Conservation (phyloP, 2,113 vertebrate genomes). For the Tragelaphus strepsiceros region DNA sequence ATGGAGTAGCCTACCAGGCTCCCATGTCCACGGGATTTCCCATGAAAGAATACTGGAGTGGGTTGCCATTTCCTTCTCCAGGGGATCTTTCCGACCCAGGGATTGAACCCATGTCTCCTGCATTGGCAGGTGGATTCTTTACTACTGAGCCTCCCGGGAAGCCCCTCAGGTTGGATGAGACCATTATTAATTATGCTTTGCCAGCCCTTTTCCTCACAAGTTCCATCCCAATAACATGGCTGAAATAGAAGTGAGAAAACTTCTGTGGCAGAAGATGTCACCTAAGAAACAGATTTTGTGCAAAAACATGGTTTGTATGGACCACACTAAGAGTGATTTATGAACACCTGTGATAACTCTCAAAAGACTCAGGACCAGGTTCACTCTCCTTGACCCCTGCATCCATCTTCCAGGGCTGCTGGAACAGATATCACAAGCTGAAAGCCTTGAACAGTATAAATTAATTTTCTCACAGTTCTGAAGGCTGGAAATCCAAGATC, state of each 20-base stretch:
- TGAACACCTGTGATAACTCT: neutral
- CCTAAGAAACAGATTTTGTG: neutral
- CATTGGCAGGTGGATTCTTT: neutral
- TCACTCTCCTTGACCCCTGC: neutral
- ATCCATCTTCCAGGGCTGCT: neutral
- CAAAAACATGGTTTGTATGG: neutral
- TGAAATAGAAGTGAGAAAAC: neutral
- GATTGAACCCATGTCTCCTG: neutral
- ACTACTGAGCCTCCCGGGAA: neutral
- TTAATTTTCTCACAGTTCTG: neutral
- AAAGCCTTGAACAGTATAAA: neutral
- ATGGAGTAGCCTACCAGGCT: neutral
- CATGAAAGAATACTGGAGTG: neutral
- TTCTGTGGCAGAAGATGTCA: neutral
- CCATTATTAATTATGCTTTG: neutral
- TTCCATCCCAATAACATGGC: neutral
- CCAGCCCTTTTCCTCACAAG: neutral
- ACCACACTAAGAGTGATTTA: neutral
- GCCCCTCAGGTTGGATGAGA: neutral
- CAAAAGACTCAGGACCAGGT: no score
- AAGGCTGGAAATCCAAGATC: neutral
- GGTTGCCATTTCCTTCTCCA: neutral
- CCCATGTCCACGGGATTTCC: neutral
- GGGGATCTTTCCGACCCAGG: neutral
- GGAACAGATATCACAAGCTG: neutral